A percentile compares a stretch with the other conserved stretches of the same genome.
These are phyloP conservation scores for Enteromius viviparus DNA, from an alignment of 2,797 vertebrate genomes.

Conservation along the genomic window DNA sequence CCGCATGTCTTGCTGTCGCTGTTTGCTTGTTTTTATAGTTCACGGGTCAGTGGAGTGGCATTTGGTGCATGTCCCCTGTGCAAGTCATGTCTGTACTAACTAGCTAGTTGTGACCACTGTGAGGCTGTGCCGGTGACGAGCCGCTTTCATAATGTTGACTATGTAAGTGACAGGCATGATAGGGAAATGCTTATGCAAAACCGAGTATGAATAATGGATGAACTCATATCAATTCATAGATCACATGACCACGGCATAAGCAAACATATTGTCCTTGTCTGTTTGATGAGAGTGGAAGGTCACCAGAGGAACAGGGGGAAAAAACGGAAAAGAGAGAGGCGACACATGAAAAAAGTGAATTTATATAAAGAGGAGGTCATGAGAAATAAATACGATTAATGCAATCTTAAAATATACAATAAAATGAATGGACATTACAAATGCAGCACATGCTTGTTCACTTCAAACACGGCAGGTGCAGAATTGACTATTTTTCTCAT, in stretches of 20 bases:
- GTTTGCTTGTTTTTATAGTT: constrained; percentile 77
- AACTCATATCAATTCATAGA: constrained; percentile 74
- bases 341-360: constrained; percentile 23
- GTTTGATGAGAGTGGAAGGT: constrained; percentile 62
- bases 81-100: constrained; percentile 71
- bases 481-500: constrained; percentile 7
- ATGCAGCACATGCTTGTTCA: constrained; percentile 30
- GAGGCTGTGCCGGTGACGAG: constrained; percentile 69
- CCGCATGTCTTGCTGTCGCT: constrained; percentile 73
- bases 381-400: not conserved
- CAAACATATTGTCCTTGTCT: constrained; percentile 62
- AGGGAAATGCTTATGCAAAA: constrained; percentile 73
- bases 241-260: constrained; percentile 68
- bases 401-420: constrained; percentile 39
- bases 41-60: constrained; percentile 76
- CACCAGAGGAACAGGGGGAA: constrained; percentile 24
- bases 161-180: constrained; percentile 73
- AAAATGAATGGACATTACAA: constrained; percentile 61
- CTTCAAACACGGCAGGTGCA: constrained; percentile 41
- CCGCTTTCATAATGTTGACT: constrained; percentile 77
- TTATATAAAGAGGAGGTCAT: not conserved
- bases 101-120: constrained; percentile 78
- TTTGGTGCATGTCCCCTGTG: constrained; percentile 74
- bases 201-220: constrained; percentile 78
- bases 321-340: constrained; percentile 22